Evolutionary conservation across 2,113 vertebrate species (phyloP), one percentile per base, ranked within the genome.

Genomic region (Mastomys coucha): DNA sequence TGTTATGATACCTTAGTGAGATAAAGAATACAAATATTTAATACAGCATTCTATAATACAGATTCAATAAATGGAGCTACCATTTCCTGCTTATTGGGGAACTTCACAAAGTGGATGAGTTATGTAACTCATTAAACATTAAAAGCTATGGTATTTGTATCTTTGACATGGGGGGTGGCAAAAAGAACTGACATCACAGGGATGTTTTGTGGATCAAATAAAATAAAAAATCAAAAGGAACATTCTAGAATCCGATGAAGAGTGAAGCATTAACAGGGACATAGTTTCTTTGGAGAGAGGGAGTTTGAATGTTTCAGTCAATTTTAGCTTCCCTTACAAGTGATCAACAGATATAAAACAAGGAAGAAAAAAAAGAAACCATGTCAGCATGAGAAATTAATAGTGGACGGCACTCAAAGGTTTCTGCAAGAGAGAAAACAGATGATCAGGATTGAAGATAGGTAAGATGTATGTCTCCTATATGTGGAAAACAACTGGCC

Each of bases 231-330:
- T 75, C 39, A 88, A 42, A 89, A 91, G 67, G 10, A 85, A 1
- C 33, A 81, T 73, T 77, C 3, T 42, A 86, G 28, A 94, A 78
- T 89, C 75, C 63, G 33, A 26, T 20, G 20, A 67, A 96, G 85
- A 73, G 16, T 65, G 6, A 88, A 10, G 0, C 78, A 65, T 65
- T 73, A 49, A 63, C 17, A 85, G 20, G 10, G 39, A 45, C 26
- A 95, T 2, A 60, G 75, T 36, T 93, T 94, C 82, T 80, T 45
- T 7, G 28, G 60, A 95, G 96, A 93, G n/a, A 28, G 87, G 39
- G 28, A 31, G 20, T 45, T 75, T 45, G 24, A 95, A 90, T 85
- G 12, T 53, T 73, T 70, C 42, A 63, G 28, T 93, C 26, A 39
- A 33, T 36, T 87, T 89, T 31, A 82, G 56, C 0, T 77, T 2